Evolutionary conservation across 1,140 invertebrate genomes (phyloP).

Genomic region (Drosophila asahinai): DNA sequence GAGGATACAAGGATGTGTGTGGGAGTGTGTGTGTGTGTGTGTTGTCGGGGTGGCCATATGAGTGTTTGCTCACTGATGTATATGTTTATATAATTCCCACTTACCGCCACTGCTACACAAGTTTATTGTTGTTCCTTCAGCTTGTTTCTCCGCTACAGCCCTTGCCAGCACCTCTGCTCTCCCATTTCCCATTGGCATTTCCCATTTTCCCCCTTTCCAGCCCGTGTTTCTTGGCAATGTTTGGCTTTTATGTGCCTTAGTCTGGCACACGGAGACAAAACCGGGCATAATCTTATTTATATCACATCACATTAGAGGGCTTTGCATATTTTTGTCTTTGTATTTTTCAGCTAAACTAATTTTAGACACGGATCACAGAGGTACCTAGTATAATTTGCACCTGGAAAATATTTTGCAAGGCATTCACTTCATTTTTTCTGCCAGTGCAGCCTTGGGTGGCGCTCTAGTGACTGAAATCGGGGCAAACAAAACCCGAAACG

Average conservation of each 20-base stretch:
- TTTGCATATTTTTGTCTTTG: background rate
- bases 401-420: too few species aligned
- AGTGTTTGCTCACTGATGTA: slow-evolving; percentile 64
- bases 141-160: slow-evolving; percentile 4
- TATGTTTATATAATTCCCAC: slow-evolving; percentile 83
- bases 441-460: slow-evolving; percentile 1
- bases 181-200: slow-evolving; percentile 12
- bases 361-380: too few species aligned
- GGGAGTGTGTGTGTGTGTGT: slow-evolving; percentile 4
- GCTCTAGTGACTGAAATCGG: slow-evolving; percentile 45
- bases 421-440: background rate
- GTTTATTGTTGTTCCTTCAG: slow-evolving; percentile 60
- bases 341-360: background rate
- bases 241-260: slow-evolving; percentile 68
- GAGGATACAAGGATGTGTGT: background rate
- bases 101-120: slow-evolving; percentile 68
- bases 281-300: background rate
- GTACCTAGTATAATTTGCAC: too few species aligned
- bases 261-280: slow-evolving; percentile 7
- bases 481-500: slow-evolving; percentile 65
- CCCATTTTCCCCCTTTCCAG: slow-evolving; percentile 4
- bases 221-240: slow-evolving; percentile 52
- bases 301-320: background rate
- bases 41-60: background rate
- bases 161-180: background rate